Evolutionary conservation across 2,113 vertebrate species (phyloP), one percentile per base, ranked within the genome.

Genomic region (Microtus pennsylvanicus): DNA sequence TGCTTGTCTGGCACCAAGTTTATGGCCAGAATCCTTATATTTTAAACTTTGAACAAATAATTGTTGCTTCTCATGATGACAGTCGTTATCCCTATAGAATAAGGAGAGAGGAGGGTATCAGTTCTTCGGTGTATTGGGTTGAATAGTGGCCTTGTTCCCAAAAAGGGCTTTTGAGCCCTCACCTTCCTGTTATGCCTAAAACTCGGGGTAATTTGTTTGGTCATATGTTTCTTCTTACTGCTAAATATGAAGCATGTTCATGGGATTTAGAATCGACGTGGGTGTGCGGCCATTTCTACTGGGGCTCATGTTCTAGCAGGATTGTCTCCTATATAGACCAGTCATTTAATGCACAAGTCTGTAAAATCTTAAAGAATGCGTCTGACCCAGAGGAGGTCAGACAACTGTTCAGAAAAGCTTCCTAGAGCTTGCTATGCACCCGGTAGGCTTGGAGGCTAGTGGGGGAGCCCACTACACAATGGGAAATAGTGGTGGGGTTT

Each of bases 31-130:
- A 87, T 82, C 81, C 65, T 94, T 75, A 0, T 45, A 74, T 58
- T 94, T 52, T 50, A 94, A 81, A 87, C 58, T 75, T 69, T 89
- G 77, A 69, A 94, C 91, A 93, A 93, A 76, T 90, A 61, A 81
- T 42, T 69, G 9, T 69, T 87, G 50, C 77, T 28, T 35, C 14
- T 89, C 78, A 19, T 93, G 55, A 95, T 85, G 70, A 58, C 55
- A 87, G 45, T 78, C 93, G 21, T 88, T 14, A 3, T 63, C n/a
- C 47, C 33, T 94, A 78, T 38, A 77, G n/a, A 93, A 45, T 76
- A 83, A 90, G 50, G 83, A 93, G 45, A 35, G 86, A 93, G 30
- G 92, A 93, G 91, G 61, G 82, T 70, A 42, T 65, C 82, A 69
- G 74, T 26, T 7, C 42, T 19, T 89, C 33, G 14, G 21, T 90